These are phyloP conservation scores for Cryptocephalus primarius DNA, from an alignment of 2,888 invertebrate genomes.

Conservation along the genomic window DNA sequence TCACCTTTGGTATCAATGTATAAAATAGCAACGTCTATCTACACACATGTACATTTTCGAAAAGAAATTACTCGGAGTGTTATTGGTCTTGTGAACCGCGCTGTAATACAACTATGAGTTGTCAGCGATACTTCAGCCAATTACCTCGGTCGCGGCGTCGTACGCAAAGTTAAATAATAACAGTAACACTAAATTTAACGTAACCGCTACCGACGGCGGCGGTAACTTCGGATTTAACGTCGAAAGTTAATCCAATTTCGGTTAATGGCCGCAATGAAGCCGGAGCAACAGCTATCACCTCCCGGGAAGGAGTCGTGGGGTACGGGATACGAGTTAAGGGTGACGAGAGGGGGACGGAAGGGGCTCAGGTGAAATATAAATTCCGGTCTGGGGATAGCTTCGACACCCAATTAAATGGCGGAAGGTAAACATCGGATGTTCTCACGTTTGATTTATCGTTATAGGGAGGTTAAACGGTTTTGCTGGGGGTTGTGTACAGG, in stretches of 20 bases:
- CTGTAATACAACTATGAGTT: no score
- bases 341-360: neutral
- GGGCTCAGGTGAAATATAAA: neutral
- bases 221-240: constrained; percentile 6
- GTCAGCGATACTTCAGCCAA: no score
- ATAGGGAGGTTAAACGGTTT: no score
- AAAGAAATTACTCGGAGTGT: no score
- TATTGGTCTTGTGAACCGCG: no score
- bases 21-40: no score
- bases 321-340: no score
- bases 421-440: neutral
- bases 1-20: no score
- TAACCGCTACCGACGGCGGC: constrained; percentile 1
- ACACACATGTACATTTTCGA: no score
- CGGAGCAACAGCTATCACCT: constrained; percentile 6
- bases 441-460: no score
- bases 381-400: neutral
- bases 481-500: no score
- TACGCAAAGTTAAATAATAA: constrained; percentile 7
- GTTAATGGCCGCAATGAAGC: constrained; percentile 7
- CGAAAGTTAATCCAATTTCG: constrained; percentile 12
- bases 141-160: neutral
- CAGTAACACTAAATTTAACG: constrained; percentile 8
- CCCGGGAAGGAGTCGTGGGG: neutral
- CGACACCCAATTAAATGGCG: neutral